Evolutionary conservation across 2,113 vertebrate species (phyloP).

Genomic region (Sinocyclocheilus rhinocerous): DNA sequence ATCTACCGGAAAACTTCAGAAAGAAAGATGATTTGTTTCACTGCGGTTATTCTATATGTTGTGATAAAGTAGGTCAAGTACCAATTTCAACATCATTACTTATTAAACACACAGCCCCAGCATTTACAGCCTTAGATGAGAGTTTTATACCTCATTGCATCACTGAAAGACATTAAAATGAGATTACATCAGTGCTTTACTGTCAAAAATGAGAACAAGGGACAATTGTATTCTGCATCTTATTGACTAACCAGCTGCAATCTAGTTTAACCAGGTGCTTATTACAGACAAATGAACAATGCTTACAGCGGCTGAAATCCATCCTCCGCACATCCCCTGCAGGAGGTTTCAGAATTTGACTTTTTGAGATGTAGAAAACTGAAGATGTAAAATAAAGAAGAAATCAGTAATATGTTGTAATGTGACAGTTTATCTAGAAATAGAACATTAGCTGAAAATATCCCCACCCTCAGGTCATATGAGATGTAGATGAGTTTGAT

Average conservation of each 20-base stretch:
- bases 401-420: no score
- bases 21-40: neutral
- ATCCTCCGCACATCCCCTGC: neutral
- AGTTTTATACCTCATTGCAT: neutral
- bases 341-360: neutral
- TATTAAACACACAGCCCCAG: neutral
- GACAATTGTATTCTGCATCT: neutral
- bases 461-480: no score
- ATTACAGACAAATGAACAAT: neutral
- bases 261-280: neutral
- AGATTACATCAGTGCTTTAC: neutral
- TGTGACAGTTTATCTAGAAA: no score
- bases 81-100: neutral
- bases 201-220: neutral
- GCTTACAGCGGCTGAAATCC: neutral
- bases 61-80: neutral
- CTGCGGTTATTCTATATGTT: no score
- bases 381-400: neutral
- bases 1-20: neutral
- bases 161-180: neutral
- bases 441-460: no score
- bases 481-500: no score
- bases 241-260: neutral
- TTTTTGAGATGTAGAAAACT: neutral
- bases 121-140: neutral